Evolutionary conservation across 2,797 vertebrate species (phyloP).

Genomic region (Labroides dimidiatus): DNA sequence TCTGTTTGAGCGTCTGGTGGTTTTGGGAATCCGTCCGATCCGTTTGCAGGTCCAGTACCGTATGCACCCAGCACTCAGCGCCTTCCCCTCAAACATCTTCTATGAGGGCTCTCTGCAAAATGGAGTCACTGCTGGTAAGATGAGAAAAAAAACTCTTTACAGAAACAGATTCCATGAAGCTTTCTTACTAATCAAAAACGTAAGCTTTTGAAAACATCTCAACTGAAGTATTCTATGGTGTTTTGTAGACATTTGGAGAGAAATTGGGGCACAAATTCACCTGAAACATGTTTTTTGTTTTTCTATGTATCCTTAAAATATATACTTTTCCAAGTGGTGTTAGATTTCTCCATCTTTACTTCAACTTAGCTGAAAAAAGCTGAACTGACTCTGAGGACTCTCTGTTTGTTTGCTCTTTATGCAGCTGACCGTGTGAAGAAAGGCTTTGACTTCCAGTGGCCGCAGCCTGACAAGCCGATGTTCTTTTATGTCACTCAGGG

Average conservation of each 20-base stretch:
- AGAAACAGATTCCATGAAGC: neutral
- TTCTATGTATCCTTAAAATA: neutral
- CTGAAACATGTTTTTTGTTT: neutral
- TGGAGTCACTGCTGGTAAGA: constrained; percentile 90
- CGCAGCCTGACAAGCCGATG: constrained; percentile 97
- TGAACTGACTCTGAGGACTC: neutral
- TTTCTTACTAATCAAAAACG: neutral
- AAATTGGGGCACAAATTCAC: no score
- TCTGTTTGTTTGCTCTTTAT: neutral
- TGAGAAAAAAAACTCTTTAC: neutral
- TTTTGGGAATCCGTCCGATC: constrained; percentile 94
- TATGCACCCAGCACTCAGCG: constrained; percentile 95
- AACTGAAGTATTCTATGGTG: neutral
- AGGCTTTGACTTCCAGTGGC: constrained; percentile 98
- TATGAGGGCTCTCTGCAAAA: constrained; percentile 96
- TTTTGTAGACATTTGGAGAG: no score
- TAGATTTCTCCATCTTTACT: neutral
- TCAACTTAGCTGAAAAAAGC: neutral
- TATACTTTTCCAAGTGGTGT: neutral
- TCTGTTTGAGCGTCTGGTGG: constrained; percentile 93
- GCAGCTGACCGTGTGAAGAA: constrained; percentile 95
- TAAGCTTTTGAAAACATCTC: neutral
- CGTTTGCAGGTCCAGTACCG: constrained; percentile 96
- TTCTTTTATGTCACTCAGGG: constrained; percentile 97
- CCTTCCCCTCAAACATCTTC: constrained; percentile 97